Evolutionary conservation across 2,888 invertebrate genomes (phyloP).

Genomic region (Vandiemenella viatica): DNA sequence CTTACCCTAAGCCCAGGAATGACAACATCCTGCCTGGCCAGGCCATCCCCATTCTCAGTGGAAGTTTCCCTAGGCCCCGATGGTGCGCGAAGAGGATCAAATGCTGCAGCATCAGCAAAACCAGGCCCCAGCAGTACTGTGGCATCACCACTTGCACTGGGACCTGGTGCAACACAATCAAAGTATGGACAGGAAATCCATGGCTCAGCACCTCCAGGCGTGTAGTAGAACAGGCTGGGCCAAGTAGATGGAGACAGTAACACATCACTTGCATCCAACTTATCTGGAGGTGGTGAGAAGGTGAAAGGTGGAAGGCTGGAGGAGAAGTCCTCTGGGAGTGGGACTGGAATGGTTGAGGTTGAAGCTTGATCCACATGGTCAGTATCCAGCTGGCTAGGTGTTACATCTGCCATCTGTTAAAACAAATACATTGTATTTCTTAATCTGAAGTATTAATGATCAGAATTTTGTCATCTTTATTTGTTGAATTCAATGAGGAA

Average conservation of each 20-base stretch:
- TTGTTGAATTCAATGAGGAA: no score
- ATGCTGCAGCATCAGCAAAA: background rate
- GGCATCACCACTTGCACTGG: slow-evolving; percentile 1
- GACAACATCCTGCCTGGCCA: slow-evolving; percentile 1
- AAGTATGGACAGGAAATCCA: background rate
- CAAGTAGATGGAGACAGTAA: background rate
- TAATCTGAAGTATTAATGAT: no score
- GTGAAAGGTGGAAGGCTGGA: background rate
- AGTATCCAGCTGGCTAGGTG: no score
- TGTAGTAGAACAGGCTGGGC: background rate
- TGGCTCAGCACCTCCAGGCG: background rate
- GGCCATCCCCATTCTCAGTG: slow-evolving; percentile 1
- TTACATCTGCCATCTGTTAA: no score
- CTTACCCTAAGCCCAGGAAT: background rate
- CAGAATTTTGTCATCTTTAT: no score
- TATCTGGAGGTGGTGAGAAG: slow-evolving; percentile 1
- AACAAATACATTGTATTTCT: no score
- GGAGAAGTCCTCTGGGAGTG: background rate
- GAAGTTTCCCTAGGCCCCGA: background rate
- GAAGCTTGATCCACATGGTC: no score
- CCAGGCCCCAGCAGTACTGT: background rate
- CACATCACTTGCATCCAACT: background rate
- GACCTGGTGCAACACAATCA: background rate
- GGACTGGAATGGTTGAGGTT: background rate
- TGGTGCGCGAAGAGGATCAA: background rate